phyloP scores from a whole-genome alignment of 2,888 invertebrate species.

The Timema podura region DNA sequence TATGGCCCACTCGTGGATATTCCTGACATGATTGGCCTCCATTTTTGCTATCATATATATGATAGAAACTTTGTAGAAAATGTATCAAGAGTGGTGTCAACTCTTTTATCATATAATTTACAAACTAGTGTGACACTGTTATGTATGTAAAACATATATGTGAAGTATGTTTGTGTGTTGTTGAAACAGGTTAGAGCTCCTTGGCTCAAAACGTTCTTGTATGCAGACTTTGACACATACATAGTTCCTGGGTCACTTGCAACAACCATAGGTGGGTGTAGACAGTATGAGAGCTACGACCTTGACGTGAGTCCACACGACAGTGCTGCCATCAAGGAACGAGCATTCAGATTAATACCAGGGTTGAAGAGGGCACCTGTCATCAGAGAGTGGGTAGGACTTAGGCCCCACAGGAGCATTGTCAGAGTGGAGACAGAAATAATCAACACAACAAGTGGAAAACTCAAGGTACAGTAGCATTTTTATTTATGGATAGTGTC shows the following conservation, averaged over 20 bases:
- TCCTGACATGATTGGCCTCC: too few relatives aligned
- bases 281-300: slow-evolving; percentile 77
- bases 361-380: slow-evolving; percentile 52
- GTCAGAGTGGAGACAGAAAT: slow-evolving; percentile 68
- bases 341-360: slow-evolving; percentile 74
- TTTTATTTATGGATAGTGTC: neutral
- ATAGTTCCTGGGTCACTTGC: slow-evolving; percentile 73
- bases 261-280: slow-evolving; percentile 80
- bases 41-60: too few relatives aligned
- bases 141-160: too few relatives aligned
- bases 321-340: slow-evolving; percentile 68
- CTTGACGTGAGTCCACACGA: slow-evolving; percentile 64
- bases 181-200: slow-evolving; percentile 65
- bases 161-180: neutral
- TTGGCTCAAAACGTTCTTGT: slow-evolving; percentile 86
- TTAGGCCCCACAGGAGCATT: slow-evolving; percentile 72
- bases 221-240: slow-evolving; percentile 81
- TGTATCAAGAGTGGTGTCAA: too few relatives aligned
- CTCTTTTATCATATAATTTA: too few relatives aligned
- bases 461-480: slow-evolving; percentile 25
- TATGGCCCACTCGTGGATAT: too few relatives aligned
- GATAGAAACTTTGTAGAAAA: too few relatives aligned
- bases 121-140: too few relatives aligned
- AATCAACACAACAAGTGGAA: slow-evolving; percentile 31
- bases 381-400: slow-evolving; percentile 65